These are phyloP conservation scores for Opisthograptis luteolata DNA, from an alignment of 2,888 invertebrate species.

Conservation along the genomic window DNA sequence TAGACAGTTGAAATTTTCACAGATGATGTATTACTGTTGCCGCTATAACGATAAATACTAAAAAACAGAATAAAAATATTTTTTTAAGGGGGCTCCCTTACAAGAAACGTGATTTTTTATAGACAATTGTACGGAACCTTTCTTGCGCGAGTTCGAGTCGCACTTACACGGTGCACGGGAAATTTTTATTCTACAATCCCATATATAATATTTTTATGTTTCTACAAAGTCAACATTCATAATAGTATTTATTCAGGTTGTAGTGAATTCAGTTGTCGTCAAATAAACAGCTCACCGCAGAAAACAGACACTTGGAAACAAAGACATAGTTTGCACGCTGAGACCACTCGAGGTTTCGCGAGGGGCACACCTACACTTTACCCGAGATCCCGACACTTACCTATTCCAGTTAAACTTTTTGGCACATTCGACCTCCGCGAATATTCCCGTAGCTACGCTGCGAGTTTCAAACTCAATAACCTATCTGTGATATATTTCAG, in stretches of 20 bases:
- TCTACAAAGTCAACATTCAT: conserved; percentile 25
- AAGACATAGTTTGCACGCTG: conserved; percentile 65
- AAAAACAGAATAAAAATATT: no score
- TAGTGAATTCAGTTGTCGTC: conserved; percentile 46
- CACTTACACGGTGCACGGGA: no score
- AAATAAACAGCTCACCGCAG: conserved; percentile 53
- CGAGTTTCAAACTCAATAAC: conserved; percentile 39
- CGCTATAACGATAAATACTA: no score
- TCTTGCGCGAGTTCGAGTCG: no score
- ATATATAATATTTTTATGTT: conserved; percentile 21
- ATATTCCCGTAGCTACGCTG: conserved; percentile 36
- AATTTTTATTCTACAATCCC: neutral
- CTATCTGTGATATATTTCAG: conserved; percentile 40
- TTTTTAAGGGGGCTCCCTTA: no score
- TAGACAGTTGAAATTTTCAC: no score
- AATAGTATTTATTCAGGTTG: conserved; percentile 34
- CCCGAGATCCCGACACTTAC: conserved; percentile 14
- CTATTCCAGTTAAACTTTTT: conserved; percentile 49
- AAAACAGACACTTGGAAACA: conserved; percentile 53
- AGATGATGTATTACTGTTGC: no score
- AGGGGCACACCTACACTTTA: conserved; percentile 58
- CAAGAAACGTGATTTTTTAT: no score
- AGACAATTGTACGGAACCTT: no score
- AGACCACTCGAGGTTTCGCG: conserved; percentile 57
- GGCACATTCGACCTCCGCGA: conserved; percentile 45